A percentile compares a stretch with the other conserved stretches of the same genome.
Evolutionary conservation across 2,888 invertebrate genomes (phyloP).

Genomic region (Lasioglossum malachurum): DNA sequence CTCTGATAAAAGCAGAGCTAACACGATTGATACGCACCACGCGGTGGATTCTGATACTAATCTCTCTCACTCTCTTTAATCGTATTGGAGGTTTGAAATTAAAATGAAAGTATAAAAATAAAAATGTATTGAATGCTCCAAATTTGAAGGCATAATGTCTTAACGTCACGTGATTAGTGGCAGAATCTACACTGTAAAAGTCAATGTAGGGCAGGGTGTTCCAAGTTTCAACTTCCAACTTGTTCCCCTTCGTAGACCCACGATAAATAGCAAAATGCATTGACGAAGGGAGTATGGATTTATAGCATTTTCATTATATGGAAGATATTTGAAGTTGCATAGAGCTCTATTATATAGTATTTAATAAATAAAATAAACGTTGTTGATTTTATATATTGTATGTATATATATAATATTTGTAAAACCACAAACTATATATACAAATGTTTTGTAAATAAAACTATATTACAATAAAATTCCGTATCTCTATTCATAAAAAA

Average conservation of each 20-base stretch:
- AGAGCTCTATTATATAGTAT: neutral
- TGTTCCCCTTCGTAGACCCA: too few relatives aligned
- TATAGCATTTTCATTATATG: neutral
- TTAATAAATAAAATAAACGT: conserved; percentile 10
- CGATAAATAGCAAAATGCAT: too few relatives aligned
- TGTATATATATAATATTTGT: neutral
- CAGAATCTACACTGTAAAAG: too few relatives aligned
- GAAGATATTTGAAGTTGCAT: neutral
- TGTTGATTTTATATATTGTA: neutral
- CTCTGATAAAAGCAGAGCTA: neutral
- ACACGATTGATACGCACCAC: neutral
- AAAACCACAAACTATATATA: conserved; percentile 12
- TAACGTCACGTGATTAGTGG: too few relatives aligned
- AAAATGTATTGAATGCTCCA: too few relatives aligned
- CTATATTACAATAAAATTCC: conserved; percentile 13
- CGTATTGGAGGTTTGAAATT: too few relatives aligned
- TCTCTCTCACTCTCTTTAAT: too few relatives aligned
- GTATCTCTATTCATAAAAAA: neutral
- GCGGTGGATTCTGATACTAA: neutral
- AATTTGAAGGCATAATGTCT: too few relatives aligned
- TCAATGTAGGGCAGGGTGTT: too few relatives aligned
- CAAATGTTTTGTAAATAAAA: conserved; percentile 13
- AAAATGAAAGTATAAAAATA: too few relatives aligned
- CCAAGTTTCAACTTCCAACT: too few relatives aligned
- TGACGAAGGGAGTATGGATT: neutral